Percentiles rank a stretch among this genome's conserved stretches.
Evolutionary conservation across 1,140 invertebrate species (phyloP).

Genomic region (Bombus affinis): DNA sequence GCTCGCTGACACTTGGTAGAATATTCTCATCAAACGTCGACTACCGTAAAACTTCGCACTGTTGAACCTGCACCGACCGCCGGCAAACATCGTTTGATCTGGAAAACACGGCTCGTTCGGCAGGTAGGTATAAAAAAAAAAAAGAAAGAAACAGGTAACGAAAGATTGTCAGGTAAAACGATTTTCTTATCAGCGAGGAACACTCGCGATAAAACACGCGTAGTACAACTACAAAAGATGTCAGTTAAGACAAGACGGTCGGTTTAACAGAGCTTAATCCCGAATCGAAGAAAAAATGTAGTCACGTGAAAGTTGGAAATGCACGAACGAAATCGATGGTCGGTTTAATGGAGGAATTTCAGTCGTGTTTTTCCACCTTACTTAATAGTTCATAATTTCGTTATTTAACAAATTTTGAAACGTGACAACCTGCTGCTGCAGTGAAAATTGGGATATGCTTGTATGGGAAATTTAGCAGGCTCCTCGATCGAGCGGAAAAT

Average conservation of each 20-base stretch:
- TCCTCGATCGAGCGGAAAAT: neutral
- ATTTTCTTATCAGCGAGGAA: slow-evolving; percentile 25
- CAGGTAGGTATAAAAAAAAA: neutral
- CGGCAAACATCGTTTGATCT: slow-evolving; percentile 37
- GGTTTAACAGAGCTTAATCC: neutral
- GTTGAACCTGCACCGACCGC: neutral
- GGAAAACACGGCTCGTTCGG: slow-evolving; percentile 4
- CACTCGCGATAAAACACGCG: slow-evolving; percentile 9
- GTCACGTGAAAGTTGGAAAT: neutral
- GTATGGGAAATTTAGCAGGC: neutral
- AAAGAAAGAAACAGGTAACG: neutral
- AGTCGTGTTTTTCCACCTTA: neutral
- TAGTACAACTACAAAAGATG: neutral
- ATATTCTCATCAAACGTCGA: slow-evolving; percentile 30
- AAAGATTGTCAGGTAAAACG: neutral
- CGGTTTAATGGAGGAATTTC: neutral
- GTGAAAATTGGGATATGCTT: neutral
- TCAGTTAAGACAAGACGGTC: neutral
- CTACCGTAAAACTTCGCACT: slow-evolving; percentile 21
- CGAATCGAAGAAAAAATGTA: neutral
- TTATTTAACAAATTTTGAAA: neutral
- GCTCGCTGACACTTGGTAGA: slow-evolving; percentile 27
- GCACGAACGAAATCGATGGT: neutral
- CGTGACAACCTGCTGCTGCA: neutral
- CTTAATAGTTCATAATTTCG: neutral